Conservation (phyloP, 2,888 invertebrate species). For the Parthenolecanium corni region DNA sequence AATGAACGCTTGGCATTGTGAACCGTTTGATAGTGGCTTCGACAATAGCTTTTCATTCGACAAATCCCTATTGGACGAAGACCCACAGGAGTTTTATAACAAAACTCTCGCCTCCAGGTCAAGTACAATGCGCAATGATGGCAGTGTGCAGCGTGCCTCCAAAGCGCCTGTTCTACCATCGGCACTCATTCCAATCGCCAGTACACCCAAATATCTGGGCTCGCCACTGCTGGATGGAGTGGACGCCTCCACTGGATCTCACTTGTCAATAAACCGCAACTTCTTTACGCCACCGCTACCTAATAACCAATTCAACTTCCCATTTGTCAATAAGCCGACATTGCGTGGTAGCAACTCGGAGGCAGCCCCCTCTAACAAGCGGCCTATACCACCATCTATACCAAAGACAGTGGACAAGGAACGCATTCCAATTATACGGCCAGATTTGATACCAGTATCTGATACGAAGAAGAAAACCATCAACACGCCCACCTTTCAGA, state of each 20-base stretch:
- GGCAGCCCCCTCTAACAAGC: slow-evolving; percentile 52
- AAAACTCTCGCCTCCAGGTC: slow-evolving; percentile 18
- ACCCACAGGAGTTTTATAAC: slow-evolving; percentile 11
- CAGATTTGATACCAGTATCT: slow-evolving; percentile 42
- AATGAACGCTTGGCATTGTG: slow-evolving; percentile 3
- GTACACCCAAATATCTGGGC: slow-evolving; percentile 2
- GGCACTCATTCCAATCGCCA: not conserved
- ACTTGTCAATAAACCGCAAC: slow-evolving; percentile 52
- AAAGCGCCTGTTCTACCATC: not conserved
- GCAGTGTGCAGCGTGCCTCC: not conserved
- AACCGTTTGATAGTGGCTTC: not conserved
- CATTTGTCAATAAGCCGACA: slow-evolving; percentile 81
- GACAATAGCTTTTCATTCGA: not conserved
- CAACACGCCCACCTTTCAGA: slow-evolving; percentile 61
- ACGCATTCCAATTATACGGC: slow-evolving; percentile 65
- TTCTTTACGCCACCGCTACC: slow-evolving; percentile 74
- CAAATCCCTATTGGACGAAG: slow-evolving; percentile 17
- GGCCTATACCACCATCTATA: slow-evolving; percentile 72
- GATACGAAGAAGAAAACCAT: slow-evolving; percentile 58
- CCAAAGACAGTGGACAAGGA: slow-evolving; percentile 50
- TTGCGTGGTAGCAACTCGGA: slow-evolving; percentile 57
- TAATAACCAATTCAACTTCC: slow-evolving; percentile 63
- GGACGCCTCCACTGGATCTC: slow-evolving; percentile 2
- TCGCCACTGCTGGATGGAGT: slow-evolving; percentile 8
- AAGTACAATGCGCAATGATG: slow-evolving; percentile 16